phyloP scores from a whole-genome alignment of 2,797 vertebrate genomes.

The Dermochelys coriacea region DNA sequence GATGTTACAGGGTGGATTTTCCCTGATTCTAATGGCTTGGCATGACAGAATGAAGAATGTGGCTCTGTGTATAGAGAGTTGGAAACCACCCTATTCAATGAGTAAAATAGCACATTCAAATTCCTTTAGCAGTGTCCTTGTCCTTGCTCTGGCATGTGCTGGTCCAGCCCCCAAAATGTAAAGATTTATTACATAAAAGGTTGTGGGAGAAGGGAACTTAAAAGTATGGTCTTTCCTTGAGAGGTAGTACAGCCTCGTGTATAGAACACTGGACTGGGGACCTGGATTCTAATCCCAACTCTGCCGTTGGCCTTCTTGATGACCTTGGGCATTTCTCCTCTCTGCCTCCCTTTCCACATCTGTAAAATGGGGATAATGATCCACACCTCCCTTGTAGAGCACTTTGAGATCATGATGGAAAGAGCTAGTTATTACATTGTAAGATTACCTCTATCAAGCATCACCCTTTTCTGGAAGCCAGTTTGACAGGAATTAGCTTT shows the following conservation, averaged over 20 bases:
- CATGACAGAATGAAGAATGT: neutral
- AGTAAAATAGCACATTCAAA: neutral
- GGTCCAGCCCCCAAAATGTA: neutral
- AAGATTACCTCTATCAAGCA: no score
- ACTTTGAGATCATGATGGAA: neutral
- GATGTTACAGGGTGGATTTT: neutral
- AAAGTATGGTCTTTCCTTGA: neutral
- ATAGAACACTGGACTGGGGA: neutral
- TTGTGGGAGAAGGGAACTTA: neutral
- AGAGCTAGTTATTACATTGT: no score
- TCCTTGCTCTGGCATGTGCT: neutral
- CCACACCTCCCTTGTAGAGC: neutral
- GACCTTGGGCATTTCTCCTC: neutral
- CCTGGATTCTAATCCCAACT: neutral
- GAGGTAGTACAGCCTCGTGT: neutral
- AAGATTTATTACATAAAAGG: neutral
- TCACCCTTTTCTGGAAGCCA: neutral
- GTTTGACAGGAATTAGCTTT: no score
- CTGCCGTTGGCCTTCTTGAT: neutral
- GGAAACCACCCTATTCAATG: neutral
- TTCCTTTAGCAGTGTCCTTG: neutral
- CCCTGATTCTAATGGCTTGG: neutral
- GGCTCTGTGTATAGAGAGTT: neutral
- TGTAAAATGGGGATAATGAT: neutral
- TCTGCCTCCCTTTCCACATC: neutral